Base-by-base conservation (phyloP, 2,113 vertebrate species). In the Pampusana beccarii region DNA sequence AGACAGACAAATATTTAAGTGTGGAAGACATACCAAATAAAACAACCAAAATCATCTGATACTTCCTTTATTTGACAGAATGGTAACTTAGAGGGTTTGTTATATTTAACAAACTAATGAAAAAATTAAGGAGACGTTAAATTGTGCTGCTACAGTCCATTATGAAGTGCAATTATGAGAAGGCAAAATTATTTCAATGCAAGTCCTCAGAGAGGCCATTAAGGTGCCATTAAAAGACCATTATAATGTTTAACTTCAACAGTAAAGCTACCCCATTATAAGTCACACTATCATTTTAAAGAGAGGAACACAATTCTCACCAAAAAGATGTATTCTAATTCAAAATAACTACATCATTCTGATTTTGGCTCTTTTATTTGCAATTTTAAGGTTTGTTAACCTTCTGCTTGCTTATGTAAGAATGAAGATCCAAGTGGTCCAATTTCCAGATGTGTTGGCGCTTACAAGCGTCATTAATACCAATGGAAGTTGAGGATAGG, bases 151-250 rank as follows among this genome's bases (percentile, higher is more conserved):
- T 89, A 28, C 46, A 80, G 57, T 73, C 79, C 48, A 14, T 60
- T 78, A 33, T 13, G 21, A 8, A 51, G 44, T 42, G 48, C 82
- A 89, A 50, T 72, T 60, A 81, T 58, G 66, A 83, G 61, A 89
- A 93, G 84, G 92, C 88, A 83, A 84, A 96, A 96, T 91, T 80
- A 90, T 79, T 84, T 54, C 38, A 54, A 21, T 71, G 69, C 46
- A 92, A 90, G 69, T 93, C 94, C 88, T 33, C 70, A 24, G 90
- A 94, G 95, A 93, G 71, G 15, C 70, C 88, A 94, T 93, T 95
- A 92, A 93, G 91, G 58, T 73, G 71, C 67, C 90, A 91, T 96
- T 96, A 97, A 92, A 97, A 89, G 61, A 74, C 34, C 65, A 94
- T 94, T 86, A 94, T 60, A 87, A 87, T 74, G 54, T 51, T 82